These are phyloP conservation scores for Gymnocephalus cernua DNA, from an alignment of 2,113 vertebrate genomes.

Conservation along the genomic window DNA sequence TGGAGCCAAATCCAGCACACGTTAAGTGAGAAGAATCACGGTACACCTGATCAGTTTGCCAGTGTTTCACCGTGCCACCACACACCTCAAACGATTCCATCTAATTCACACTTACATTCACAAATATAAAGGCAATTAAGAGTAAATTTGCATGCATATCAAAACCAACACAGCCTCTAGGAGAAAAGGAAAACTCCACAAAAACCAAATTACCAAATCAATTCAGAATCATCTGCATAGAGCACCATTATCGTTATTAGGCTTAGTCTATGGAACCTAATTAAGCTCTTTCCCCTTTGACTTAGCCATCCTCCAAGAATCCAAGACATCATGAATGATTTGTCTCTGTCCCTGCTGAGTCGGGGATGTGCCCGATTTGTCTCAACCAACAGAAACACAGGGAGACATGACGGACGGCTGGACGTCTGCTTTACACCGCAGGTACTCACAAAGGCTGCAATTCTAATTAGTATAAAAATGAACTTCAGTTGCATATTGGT, in stretches of 20 bases:
- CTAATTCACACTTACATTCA: not conserved
- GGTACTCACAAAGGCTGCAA: constrained; percentile 49
- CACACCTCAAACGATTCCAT: not conserved
- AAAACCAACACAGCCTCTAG: not conserved
- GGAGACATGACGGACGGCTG: constrained; percentile 79
- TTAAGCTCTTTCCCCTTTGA: not conserved
- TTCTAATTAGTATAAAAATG: not conserved
- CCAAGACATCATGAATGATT: constrained; percentile 74
- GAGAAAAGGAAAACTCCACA: not conserved
- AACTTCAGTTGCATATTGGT: not conserved
- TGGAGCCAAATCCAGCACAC: not conserved
- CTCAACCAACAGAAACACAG: constrained; percentile 42
- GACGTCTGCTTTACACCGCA: constrained; percentile 87
- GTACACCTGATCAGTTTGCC: not conserved
- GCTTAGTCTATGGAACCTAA: not conserved
- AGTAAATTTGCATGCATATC: not conserved
- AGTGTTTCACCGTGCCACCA: not conserved
- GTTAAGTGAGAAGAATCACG: not conserved
- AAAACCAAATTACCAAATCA: not conserved
- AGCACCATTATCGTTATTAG: not conserved
- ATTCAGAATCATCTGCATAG: not conserved
- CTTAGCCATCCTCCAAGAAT: not conserved
- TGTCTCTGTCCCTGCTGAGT: constrained; percentile 85
- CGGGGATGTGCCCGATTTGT: constrained; percentile 81
- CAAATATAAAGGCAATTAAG: not conserved